Evolutionary conservation across 2,113 vertebrate species (phyloP), one percentile per base, ranked within the genome.

Genomic region (Propithecus coquereli): DNA sequence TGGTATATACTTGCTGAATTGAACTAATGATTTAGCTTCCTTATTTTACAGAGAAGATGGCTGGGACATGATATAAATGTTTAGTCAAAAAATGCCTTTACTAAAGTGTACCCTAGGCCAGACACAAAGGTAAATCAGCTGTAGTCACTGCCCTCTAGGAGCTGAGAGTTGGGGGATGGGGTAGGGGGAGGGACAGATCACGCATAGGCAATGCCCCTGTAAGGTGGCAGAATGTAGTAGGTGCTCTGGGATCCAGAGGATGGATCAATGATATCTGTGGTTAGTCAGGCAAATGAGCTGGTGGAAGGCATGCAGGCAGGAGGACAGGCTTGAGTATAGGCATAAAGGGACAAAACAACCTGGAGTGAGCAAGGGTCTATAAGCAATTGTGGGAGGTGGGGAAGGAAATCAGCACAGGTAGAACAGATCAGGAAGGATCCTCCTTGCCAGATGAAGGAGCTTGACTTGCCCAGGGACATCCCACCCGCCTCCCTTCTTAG

Each of bases 171-270:
- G 18, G 1, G 30, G 43, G 25, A 5, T 22, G 13, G 30, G 77
- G 22, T 9, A 5, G 2, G 16, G 14, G n/a, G 8, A 37, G 63
- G 68, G 37, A 43, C 8, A 18, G 52, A 6, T 17, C 4, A 2
- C 4, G 34, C 9, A 25, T 13, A 63, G 45, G 27, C 1, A 1
- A 14, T 45, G 12, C 0, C 27, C 5, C 8, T 1, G 14, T 30
- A 43, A 32, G 9, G 2, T 43, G 27, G 2, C 34, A 54, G 40
- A 6, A 20, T 6, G 27, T 2, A 47, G 85, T 45, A 45, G 40
- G 23, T 3, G 17, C 2, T 1, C 54, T 14, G 14, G 70, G 6
- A 20, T 3, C 3, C 10, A 2, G 8, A 74, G 1, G 3, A 37
- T 50, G 3, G 47, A 4, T 13, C 71, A 1, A 1, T 73, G 59